phyloP scores from a whole-genome alignment of 2,113 vertebrate species.

The Uria lomvia region DNA sequence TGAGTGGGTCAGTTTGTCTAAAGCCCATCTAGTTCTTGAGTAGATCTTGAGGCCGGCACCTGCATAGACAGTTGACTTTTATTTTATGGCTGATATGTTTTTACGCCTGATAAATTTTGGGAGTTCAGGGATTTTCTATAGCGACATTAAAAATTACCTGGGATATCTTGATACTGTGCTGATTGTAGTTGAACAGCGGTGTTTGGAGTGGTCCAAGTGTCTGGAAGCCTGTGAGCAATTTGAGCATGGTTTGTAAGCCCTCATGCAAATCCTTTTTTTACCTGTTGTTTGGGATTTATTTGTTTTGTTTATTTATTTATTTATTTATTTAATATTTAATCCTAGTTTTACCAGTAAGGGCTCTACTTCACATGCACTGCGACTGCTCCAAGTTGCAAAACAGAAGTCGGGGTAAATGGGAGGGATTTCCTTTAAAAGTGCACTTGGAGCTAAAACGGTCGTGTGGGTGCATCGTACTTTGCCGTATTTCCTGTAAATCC shows the following conservation, averaged over 20 bases:
- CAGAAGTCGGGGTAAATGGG: neutral
- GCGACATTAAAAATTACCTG: neutral
- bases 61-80: neutral
- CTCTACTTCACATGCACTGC: fast-evolving
- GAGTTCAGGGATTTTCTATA: neutral
- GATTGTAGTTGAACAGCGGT: neutral
- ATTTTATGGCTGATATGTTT: neutral
- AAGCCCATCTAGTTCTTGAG: neutral
- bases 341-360: neutral
- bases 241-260: neutral
- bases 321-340: neutral
- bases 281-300: neutral
- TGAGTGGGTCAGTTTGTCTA: neutral
- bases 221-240: neutral
- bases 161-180: neutral
- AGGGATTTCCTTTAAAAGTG: neutral
- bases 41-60: neutral
- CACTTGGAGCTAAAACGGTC: neutral
- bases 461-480: neutral
- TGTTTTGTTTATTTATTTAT: neutral
- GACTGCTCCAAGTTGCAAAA: neutral
- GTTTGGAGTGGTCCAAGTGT: neutral
- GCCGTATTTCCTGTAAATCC: neutral
- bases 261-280: neutral
- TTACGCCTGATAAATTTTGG: neutral